Base-by-base conservation (phyloP, 2,113 vertebrate species). In the Odocoileus virginianus region DNA sequence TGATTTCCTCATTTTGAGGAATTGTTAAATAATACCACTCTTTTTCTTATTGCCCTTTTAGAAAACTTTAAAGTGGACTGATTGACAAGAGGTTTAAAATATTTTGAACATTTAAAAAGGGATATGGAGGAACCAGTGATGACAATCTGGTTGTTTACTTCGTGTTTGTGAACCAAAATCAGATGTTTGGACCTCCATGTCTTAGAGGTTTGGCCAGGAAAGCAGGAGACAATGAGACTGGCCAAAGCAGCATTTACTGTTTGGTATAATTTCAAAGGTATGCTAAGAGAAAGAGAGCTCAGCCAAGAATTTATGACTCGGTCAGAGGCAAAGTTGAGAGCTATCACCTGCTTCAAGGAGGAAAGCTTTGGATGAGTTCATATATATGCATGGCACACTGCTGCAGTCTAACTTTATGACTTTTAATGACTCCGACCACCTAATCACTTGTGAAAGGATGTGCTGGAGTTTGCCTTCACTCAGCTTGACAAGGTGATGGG, bases 391-490 rank as follows among this genome's bases (percentile, higher is more conserved):
- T 45, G 87, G 98, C 94, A 88, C 94, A 60, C 60, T 61, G 97
- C 97, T 97, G 14, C 89, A 89, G 87, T 95, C 87, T 94, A 97
- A 98, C 98, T 98, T 94, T 94, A 89, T 97, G 98, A 98, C 98
- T 99, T 98, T 98, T 98, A 98, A 99, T 98, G 98, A 98, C 97
- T 98, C 95, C 6, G 97, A 98, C 98, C 96, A 97, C 96, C 98
- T 98, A 97, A 89, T 98, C 94, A 60, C 98, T 97, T 95, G 95
- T 97, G 97, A 98, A 98, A 97, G 97, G 98, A 96, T 97, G 91
- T 83, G 93, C 98, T 95, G 96, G 98, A 98, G 98, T 98, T 98
- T 97, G 97, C 98, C 97, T 98, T 98, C 98, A 89, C 97, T 98
- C 98, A 97, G 96, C 90, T 97, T 98, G 98, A 98, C 96, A 98